Conservation (phyloP, 2,888 invertebrate genomes). For the Pemphredon lugubris region DNA sequence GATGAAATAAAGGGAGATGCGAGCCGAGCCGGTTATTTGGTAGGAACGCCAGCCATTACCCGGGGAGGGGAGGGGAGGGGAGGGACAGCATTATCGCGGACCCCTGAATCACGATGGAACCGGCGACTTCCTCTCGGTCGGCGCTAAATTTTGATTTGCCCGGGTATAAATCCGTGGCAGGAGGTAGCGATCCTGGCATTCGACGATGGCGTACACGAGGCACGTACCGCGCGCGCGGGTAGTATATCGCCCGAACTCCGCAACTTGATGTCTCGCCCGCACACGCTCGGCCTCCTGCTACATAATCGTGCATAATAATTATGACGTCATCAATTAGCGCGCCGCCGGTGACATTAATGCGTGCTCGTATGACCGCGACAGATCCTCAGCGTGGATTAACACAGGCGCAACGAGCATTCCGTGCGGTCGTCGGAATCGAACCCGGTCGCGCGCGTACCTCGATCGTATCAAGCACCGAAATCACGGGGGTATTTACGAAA, state of each 20-base stretch:
- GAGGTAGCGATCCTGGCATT: slow-evolving; percentile 7
- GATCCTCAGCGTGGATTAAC: slow-evolving; percentile 56
- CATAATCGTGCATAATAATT: slow-evolving; percentile 79
- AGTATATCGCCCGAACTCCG: slow-evolving; percentile 69
- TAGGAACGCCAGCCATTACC: neutral
- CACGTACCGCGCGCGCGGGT: slow-evolving; percentile 28
- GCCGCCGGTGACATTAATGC: slow-evolving; percentile 76
- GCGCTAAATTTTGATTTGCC: slow-evolving; percentile 43
- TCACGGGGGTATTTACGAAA: slow-evolving; percentile 46
- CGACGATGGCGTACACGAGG: neutral
- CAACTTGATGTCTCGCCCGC: slow-evolving; percentile 71
- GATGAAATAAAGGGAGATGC: too few species aligned
- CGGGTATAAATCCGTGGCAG: slow-evolving; percentile 34
- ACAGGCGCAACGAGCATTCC: slow-evolving; percentile 36
- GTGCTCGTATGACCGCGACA: slow-evolving; percentile 62
- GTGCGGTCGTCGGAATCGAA: slow-evolving; percentile 50
- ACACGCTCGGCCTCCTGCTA: slow-evolving; percentile 58
- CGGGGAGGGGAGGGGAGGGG: too few species aligned
- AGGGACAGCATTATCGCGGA: slow-evolving; percentile 19
- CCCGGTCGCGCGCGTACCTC: slow-evolving; percentile 9
- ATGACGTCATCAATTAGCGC: slow-evolving; percentile 78
- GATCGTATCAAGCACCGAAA: slow-evolving; percentile 35
- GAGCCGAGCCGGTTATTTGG: too few species aligned
- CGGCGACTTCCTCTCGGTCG: neutral
- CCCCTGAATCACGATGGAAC: slow-evolving; percentile 5